Conservation (phyloP, 2,888 invertebrate species). For the Drosophila atripex region DNA sequence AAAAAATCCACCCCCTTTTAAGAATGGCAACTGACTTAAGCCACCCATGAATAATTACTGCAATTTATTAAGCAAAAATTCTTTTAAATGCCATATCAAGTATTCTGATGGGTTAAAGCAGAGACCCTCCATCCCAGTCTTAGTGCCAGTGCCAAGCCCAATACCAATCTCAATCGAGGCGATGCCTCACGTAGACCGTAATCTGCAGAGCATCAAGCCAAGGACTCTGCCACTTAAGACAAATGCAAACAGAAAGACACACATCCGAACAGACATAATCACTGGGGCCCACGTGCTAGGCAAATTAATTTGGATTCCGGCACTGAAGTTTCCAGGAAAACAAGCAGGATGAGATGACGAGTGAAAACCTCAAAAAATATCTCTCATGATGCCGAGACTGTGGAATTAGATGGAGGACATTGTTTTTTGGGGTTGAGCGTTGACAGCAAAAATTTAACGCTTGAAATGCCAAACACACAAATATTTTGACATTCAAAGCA, state of each 20-base stretch:
- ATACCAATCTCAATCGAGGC: constrained; percentile 6
- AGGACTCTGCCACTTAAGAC: constrained; percentile 52
- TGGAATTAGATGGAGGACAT: constrained; percentile 7
- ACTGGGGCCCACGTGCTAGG: constrained; percentile 63
- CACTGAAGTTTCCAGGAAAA: constrained; percentile 19
- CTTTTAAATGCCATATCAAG: constrained; percentile 30
- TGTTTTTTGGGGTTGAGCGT: constrained; percentile 51
- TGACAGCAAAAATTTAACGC: constrained; percentile 78
- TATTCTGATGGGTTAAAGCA: constrained; percentile 2
- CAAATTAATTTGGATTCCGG: constrained; percentile 61
- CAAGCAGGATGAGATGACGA: constrained; percentile 34
- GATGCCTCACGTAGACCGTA: constrained; percentile 52
- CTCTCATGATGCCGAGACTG: constrained; percentile 7
- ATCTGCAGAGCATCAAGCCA: constrained; percentile 56
- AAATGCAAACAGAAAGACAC: constrained; percentile 38
- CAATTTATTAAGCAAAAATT: constrained; percentile 33
- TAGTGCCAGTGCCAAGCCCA: not conserved
- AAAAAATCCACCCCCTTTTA: not conserved
- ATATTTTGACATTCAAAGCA: constrained; percentile 78
- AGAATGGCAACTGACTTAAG: not conserved
- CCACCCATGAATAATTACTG: constrained; percentile 26
- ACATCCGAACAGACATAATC: constrained; percentile 32
- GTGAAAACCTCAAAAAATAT: constrained; percentile 35
- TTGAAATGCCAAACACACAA: constrained; percentile 78
- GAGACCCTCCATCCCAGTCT: not conserved